Evolutionary conservation across 2,113 vertebrate species (phyloP), one percentile per base, ranked within the genome.

Genomic region (Conger conger): DNA sequence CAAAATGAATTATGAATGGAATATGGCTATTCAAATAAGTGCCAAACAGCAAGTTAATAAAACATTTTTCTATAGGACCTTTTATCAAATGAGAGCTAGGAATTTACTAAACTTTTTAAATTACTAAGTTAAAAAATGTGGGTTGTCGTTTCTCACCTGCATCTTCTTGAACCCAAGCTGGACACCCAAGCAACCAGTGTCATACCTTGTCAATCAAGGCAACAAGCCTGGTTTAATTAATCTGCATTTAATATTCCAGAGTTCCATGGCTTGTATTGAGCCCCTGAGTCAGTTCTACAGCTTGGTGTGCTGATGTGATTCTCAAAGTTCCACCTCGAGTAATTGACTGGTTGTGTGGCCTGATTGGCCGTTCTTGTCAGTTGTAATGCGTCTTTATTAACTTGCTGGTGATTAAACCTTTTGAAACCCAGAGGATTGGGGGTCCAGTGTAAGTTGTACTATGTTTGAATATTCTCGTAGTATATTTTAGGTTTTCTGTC

Each of bases 31-130:
- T 83, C 53, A 88, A 87, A 89, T 86, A 88, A 89, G 93, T 95
- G 94, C 94, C 94, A 95, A 94, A 94, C 90, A 79, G 78, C 53
- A 73, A 42, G 83, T 79, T 85, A 42, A 80, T 38, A 77, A 84
- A 84, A 38, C 79, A 80, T 84, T 87, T 86, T 78, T 77, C 85
- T 8, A 80, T 0, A 79, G 76, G 79, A 73, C 35, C 86, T 68
- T 79, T 50, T 30, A 11, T 23, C 30, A 83, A 60, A 80, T 33
- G 20, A 30, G 30, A 76, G 82, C 82, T 42, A 77, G 15, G 40
- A 33, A 85, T 83, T 50, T 50, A 50, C 45, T 50, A 50, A 50
- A 50, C 7, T 76, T 81, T 79, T 79, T 20, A 80, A 23, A 20
- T 17, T 81, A 73, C n/a, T 27, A 33, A 73, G 68, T 73, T 63